Percentiles rank a stretch among this genome's conserved stretches.
These are phyloP conservation scores for Brachystomella parvula DNA, from an alignment of 1,140 invertebrate genomes.

Conservation along the genomic window DNA sequence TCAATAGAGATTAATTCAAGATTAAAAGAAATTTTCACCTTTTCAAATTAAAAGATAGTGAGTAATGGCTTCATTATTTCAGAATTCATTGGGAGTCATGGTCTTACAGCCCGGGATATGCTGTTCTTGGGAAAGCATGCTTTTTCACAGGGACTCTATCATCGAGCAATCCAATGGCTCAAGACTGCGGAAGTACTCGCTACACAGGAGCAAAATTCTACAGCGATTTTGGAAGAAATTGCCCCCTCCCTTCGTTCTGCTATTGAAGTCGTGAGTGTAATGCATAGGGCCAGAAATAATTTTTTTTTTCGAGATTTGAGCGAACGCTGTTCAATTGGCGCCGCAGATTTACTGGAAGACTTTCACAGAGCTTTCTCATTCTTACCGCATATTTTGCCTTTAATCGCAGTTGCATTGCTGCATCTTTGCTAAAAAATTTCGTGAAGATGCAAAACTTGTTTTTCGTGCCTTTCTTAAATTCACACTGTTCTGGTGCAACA, in stretches of 20 bases:
- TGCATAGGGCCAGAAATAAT: not conserved
- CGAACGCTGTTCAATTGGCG: too few relatives aligned
- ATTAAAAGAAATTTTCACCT: not conserved
- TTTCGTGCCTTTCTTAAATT: too few relatives aligned
- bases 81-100: constrained; percentile 37
- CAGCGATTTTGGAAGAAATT: constrained; percentile 39
- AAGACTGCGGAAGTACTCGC: constrained; percentile 38
- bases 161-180: constrained; percentile 41
- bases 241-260: constrained; percentile 40
- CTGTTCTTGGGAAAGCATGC: constrained; percentile 37
- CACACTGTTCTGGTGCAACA: too few relatives aligned
- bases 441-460: too few relatives aligned
- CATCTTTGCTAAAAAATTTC: too few relatives aligned
- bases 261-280: constrained; percentile 39
- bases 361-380: too few relatives aligned
- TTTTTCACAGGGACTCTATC: constrained; percentile 34
- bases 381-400: too few relatives aligned
- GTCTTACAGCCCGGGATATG: constrained; percentile 36
- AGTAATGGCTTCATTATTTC: constrained; percentile 13
- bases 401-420: too few relatives aligned
- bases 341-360: too few relatives aligned
- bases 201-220: constrained; percentile 36
- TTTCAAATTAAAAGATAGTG: too few relatives aligned
- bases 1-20: not conserved
- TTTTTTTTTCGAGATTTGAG: too few relatives aligned